phyloP scores from a whole-genome alignment of 30 jellyfish, hydroid and myxozoan genomes.

The Hydractinia symbiolongicarpus region DNA sequence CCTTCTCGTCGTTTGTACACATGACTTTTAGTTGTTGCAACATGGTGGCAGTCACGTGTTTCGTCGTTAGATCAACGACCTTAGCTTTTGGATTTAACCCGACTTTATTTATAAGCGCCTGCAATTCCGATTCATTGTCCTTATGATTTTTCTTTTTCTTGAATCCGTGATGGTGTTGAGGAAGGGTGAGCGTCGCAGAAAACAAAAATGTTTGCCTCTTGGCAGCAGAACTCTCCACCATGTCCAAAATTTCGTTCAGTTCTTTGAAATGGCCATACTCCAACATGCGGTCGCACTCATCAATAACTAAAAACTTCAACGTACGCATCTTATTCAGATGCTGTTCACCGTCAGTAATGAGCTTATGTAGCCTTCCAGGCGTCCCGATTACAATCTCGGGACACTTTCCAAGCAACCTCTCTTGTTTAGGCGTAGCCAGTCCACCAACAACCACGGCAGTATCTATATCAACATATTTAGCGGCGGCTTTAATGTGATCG shows the following conservation, averaged over 20 bases:
- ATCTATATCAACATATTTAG: conserved; percentile 45
- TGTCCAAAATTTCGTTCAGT: conserved; percentile 46
- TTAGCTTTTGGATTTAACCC: conserved; percentile 56
- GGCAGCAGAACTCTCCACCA: conserved; percentile 20
- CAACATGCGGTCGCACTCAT: conserved; percentile 96
- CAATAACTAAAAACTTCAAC: conserved; percentile 68
- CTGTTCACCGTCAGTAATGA: conserved; percentile 48
- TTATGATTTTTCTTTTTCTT: conserved; percentile 17
- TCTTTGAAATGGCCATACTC: conserved; percentile 92
- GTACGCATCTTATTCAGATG: conserved; percentile 43
- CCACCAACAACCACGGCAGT: conserved; percentile 93
- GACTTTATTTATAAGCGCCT: conserved; percentile 52
- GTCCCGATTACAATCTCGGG: conserved; percentile 94
- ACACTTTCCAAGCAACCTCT: conserved; percentile 53
- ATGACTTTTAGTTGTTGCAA: conserved; percentile 54
- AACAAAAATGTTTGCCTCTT: conserved; percentile 73
- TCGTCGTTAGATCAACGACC: conserved; percentile 64
- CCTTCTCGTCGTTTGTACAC: conserved; percentile 81
- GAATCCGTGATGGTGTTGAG: conserved; percentile 39
- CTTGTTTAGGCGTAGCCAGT: conserved; percentile 77
- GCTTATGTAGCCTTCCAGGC: conserved; percentile 86
- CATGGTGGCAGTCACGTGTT: conserved; percentile 79
- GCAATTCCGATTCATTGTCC: conserved; percentile 33
- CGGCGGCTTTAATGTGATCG: conserved; percentile 32
- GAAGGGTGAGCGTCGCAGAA: conserved; percentile 89